Evolutionary conservation across 2,797 vertebrate species (phyloP).

Genomic region (Molossus alvarezi): DNA sequence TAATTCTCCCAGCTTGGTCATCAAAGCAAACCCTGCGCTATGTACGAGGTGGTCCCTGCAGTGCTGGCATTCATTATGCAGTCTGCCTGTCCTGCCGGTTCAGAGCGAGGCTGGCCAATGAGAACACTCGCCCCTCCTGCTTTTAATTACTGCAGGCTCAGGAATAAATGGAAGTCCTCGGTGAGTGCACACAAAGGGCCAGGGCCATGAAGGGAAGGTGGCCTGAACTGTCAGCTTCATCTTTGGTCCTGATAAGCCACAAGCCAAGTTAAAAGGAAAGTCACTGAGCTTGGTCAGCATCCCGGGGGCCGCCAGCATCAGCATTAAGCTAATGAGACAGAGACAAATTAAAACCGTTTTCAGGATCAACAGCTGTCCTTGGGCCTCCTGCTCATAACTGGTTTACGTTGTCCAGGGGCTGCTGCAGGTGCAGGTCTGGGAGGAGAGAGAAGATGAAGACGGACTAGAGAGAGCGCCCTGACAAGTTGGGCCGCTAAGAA

Average conservation of each 20-base stretch:
- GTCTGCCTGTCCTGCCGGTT: conserved; percentile 49
- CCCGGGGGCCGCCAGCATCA: conserved; percentile 56
- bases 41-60: conserved; percentile 2
- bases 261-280: conserved; percentile 59
- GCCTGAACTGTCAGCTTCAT: conserved; percentile 86
- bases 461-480: not conserved
- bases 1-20: conserved; percentile 73
- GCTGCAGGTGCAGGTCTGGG: conserved; percentile 39
- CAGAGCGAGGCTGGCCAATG: not conserved
- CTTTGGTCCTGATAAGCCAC: conserved; percentile 73
- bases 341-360: conserved; percentile 86
- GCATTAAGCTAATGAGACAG: conserved; percentile 88
- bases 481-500: not conserved
- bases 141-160: conserved; percentile 80
- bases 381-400: conserved; percentile 17
- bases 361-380: conserved; percentile 85
- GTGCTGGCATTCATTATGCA: conserved; percentile 67
- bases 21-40: conserved; percentile 57
- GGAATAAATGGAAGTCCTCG: conserved; percentile 81
- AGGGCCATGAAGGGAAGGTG: conserved; percentile 83
- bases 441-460: conserved; percentile 53
- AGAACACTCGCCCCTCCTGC: conserved; percentile 49
- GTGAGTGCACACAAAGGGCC: conserved; percentile 81
- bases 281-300: conserved; percentile 83
- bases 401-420: conserved; percentile 58